phyloP scores from a whole-genome alignment of 2,888 invertebrate genomes.

The Phaedon cochleariae region DNA sequence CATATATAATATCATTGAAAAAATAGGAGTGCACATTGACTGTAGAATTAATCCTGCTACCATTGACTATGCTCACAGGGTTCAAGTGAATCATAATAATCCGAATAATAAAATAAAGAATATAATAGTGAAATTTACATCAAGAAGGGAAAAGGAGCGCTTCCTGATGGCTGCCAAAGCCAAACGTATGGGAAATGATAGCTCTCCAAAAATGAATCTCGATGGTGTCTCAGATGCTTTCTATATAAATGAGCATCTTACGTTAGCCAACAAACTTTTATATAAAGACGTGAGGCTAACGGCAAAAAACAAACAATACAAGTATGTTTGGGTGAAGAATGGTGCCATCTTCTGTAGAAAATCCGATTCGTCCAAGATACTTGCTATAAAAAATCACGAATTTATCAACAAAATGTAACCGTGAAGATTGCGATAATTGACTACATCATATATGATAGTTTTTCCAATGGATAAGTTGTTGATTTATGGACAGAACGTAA shows the following conservation, averaged over 20 bases:
- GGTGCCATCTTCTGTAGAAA: constrained; percentile 3
- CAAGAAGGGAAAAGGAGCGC: not conserved
- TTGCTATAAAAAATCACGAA: not conserved
- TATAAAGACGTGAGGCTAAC: constrained; percentile 1
- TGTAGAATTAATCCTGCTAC: not conserved
- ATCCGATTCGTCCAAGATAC: not conserved
- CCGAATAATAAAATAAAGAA: not conserved
- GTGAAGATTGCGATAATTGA: not conserved
- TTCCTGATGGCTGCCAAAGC: not conserved
- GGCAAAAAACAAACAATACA: constrained; percentile 5
- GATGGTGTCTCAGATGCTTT: constrained; percentile 12
- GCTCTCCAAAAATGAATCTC: constrained; percentile 6
- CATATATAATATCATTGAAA: not conserved
- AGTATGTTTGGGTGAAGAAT: constrained; percentile 9
- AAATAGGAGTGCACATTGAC: constrained; percentile 3
- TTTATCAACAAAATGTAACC: not conserved
- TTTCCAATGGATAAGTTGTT: constrained; percentile 12
- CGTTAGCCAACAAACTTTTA: constrained; percentile 1
- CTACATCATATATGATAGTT: not conserved
- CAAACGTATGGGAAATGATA: constrained; percentile 9
- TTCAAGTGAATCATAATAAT: not conserved
- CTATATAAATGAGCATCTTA: constrained; percentile 1
- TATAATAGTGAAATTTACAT: constrained; percentile 5
- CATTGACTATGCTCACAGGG: constrained; percentile 5
- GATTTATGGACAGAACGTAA: constrained; percentile 11